Percentiles rank a stretch among this genome's conserved stretches.
phyloP scores from a whole-genome alignment of 2,797 vertebrate species.

The Sphaeramia orbicularis region DNA sequence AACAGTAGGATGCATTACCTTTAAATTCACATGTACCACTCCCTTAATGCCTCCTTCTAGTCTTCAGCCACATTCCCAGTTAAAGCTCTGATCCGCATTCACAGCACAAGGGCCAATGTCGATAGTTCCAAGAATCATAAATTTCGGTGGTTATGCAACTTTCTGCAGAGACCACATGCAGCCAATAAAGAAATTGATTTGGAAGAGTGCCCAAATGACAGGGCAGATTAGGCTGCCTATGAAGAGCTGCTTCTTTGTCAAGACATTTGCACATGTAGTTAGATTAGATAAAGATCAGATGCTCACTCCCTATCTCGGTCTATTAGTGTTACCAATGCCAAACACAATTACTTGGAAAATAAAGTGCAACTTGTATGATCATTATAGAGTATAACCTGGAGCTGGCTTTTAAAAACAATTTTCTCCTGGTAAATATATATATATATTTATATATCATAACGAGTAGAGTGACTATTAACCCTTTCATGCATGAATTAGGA shows the following conservation, averaged over 20 bases:
- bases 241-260: constrained; percentile 49
- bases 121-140: constrained; percentile 64
- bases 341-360: neutral
- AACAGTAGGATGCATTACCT: neutral
- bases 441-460: no score
- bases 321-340: constrained; percentile 1
- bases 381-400: neutral
- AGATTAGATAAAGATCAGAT: constrained; percentile 36
- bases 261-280: constrained; percentile 32
- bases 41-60: constrained; percentile 16
- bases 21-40: constrained; percentile 8
- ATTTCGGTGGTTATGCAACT: constrained; percentile 63
- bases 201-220: constrained; percentile 53
- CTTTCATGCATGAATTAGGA: no score
- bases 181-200: constrained; percentile 70
- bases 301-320: neutral
- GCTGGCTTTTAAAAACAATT: no score
- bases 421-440: no score
- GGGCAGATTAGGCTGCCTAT: constrained; percentile 35
- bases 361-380: neutral
- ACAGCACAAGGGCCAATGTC: constrained; percentile 40
- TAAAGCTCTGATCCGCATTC: constrained; percentile 58
- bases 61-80: constrained; percentile 20
- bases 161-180: constrained; percentile 61
- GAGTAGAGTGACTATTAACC: no score